Evolutionary conservation across 2,888 invertebrate genomes (phyloP).

Genomic region (Auanema freiburgensis): DNA sequence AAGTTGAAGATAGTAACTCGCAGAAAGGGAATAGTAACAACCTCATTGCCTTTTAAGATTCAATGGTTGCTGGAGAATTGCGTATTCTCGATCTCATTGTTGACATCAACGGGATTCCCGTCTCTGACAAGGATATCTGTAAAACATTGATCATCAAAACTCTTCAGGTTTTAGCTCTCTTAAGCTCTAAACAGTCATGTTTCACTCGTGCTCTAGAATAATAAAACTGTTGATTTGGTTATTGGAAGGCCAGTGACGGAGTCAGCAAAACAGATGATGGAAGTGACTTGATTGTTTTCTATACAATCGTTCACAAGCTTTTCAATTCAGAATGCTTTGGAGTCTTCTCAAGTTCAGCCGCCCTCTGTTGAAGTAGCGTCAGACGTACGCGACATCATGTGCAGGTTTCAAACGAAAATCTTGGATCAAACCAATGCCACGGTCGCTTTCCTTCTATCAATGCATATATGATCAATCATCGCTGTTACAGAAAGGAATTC

Average conservation of each 20-base stretch:
- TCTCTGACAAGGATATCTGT: not conserved
- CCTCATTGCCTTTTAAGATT: not conserved
- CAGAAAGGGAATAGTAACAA: not conserved
- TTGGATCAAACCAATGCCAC: too few relatives aligned
- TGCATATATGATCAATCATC: too few relatives aligned
- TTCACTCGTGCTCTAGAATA: not conserved
- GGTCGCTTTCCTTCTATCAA: too few relatives aligned
- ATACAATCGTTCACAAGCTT: not conserved
- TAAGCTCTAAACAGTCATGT: too few relatives aligned
- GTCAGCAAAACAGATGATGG: not conserved
- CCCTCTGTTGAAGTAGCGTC: not conserved
- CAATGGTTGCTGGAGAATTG: not conserved
- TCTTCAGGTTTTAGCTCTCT: not conserved
- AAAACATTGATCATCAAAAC: not conserved
- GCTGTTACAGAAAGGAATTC: too few relatives aligned
- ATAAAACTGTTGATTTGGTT: not conserved
- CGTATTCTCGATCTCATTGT: not conserved
- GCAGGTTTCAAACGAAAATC: not conserved
- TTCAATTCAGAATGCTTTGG: conserved; percentile 2
- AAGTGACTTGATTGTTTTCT: conserved; percentile 2
- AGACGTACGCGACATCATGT: conserved; percentile 1
- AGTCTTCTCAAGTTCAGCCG: not conserved
- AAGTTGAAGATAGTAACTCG: conserved; percentile 3
- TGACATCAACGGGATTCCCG: not conserved
- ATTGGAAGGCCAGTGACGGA: conserved; percentile 1